Base-by-base conservation (phyloP, 2,888 invertebrate genomes). In the Caenorhabditis parvicauda region DNA sequence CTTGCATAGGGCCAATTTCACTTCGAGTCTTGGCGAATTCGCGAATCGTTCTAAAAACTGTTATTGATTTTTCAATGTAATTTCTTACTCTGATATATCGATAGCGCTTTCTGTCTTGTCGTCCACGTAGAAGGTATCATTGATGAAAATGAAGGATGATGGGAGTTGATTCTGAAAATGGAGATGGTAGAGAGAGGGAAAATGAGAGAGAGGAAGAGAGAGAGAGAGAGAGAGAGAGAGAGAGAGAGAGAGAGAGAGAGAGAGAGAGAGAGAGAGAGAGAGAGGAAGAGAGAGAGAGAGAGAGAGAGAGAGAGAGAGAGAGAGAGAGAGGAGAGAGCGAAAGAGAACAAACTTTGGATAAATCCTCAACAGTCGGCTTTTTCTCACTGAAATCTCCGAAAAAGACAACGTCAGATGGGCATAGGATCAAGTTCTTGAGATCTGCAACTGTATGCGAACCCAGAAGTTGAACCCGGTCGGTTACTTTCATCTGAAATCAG, bases 61-160 rank as follows among this genome's bases (percentile, higher is more conserved):
- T 39, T 35, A 24, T 39, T 9, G n/a, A 4, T 32, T 28, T n/a
- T n/a, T 22, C 27, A 29, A 45, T 46, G 14, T 1, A 35, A 14
- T 41, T 35, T 44, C 53, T 59, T 21, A 57, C 61, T 44, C 9
- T 27, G 47, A 54, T 6, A 54, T 48, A 42, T 58, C 49, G 4
- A n/a, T n/a, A n/a, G 45, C 47, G 9, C 38, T 22, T 17, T 21
- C 35, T 39, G 42, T 25, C 28, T 39, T 35, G 9, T 48, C 28
- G 4, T 47, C 90, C 79, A 89, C 88, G 81, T 90, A 91, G 81
- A 91, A 90, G 0, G 87, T 87, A 64, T 87, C 86, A 65, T 89
- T 87, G 52, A 92, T 89, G 77, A 88, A 90, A 70, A 91, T 87
- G 81, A 88, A 89, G 1, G 87, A 87, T 0, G 90, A 88, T 58